A percentile compares a stretch with the other conserved stretches of the same genome.
phyloP scores from a whole-genome alignment of 2,888 invertebrate genomes.

The Balanococcus diminutus region DNA sequence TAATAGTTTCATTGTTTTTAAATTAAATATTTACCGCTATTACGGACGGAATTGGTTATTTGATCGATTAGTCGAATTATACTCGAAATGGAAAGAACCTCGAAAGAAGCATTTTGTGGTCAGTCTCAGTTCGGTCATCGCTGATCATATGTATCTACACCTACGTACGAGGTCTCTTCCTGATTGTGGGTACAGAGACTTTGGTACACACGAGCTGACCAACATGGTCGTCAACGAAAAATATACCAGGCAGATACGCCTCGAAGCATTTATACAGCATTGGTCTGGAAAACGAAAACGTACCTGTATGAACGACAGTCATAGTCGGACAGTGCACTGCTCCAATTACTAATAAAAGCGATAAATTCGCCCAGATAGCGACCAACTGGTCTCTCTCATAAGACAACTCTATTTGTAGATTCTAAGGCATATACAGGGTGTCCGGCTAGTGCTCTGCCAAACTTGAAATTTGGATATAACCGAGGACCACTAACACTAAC shows the following conservation, averaged over 20 bases:
- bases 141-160: no score
- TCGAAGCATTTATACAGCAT: background rate
- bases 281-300: background rate
- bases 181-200: background rate
- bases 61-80: background rate
- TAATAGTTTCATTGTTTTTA: slow-evolving; percentile 11
- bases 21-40: background rate
- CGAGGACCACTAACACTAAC: no score
- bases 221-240: background rate
- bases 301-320: slow-evolving; percentile 31
- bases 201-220: background rate
- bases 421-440: no score
- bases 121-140: background rate
- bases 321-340: background rate
- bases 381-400: background rate
- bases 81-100: background rate
- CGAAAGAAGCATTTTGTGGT: background rate
- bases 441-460: no score
- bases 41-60: background rate
- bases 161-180: background rate
- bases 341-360: slow-evolving; percentile 16
- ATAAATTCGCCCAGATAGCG: slow-evolving; percentile 37
- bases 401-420: slow-evolving; percentile 39
- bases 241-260: background rate
- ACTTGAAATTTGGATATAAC: no score